Conservation (phyloP, 1,140 invertebrate genomes). For the Aporrectodea caliginosa region DNA sequence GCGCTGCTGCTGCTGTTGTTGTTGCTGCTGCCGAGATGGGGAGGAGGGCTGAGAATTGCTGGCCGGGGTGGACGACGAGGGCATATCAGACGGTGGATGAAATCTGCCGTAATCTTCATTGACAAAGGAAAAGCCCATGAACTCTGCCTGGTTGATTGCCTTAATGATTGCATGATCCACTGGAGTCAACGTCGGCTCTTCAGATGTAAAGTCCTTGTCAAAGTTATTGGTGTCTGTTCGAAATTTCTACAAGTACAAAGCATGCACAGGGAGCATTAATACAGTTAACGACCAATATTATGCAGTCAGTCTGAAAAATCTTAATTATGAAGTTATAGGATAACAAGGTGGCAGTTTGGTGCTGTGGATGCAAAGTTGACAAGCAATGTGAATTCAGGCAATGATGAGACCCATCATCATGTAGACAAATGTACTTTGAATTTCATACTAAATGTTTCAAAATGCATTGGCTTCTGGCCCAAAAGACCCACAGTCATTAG, state of each 20-base stretch:
- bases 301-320: too few species aligned
- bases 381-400: too few species aligned
- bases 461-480: too few species aligned
- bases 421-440: too few species aligned
- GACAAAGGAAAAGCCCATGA: slow-evolving; percentile 93
- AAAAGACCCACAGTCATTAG: too few species aligned
- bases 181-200: slow-evolving; percentile 92
- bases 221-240: slow-evolving; percentile 97
- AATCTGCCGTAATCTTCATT: slow-evolving; percentile 72
- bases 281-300: too few species aligned
- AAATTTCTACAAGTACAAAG: slow-evolving; percentile 80
- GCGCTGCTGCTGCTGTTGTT: not conserved
- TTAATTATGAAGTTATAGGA: too few species aligned
- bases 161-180: slow-evolving; percentile 82
- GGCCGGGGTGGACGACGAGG: not conserved
- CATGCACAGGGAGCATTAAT: too few species aligned
- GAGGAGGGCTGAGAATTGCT: not conserved
- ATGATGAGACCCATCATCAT: too few species aligned
- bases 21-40: not conserved
- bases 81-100: slow-evolving; percentile 3
- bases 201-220: slow-evolving; percentile 98
- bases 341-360: too few species aligned
- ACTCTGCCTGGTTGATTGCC: slow-evolving; percentile 95
- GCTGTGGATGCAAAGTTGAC: too few species aligned
- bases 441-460: too few species aligned